Evolutionary conservation across 2,888 invertebrate genomes (phyloP), one percentile per base, ranked within the genome.

Genomic region (Allygus modestus): DNA sequence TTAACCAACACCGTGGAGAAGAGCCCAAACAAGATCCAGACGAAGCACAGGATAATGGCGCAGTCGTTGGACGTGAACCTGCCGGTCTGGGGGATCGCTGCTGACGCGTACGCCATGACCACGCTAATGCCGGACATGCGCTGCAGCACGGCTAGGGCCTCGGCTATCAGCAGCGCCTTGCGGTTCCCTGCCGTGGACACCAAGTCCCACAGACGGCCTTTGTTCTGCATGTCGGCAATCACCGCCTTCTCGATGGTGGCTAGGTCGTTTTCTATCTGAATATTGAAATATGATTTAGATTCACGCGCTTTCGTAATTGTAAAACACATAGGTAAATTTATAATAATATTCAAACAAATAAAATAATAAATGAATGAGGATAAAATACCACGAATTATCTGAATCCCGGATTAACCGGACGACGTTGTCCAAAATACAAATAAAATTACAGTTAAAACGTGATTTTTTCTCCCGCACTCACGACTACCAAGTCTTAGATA

Each of bases 121-220:
- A 94, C 93, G 84, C 93, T 93, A 85, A 93, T 93, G 0, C 94
- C 94, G 87, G 93, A 93, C 84, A 94, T 91, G 88, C 95, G 95
- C 88, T 93, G 93, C 87, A 91, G 90, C 7, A 91, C 89, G 89
- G 92, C 91, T 12, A 95, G 90, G 41, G 93, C 92, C 17, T 94
- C 88, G 84, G 93, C 92, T 81, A 95, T 93, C 87, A 93, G 91
- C 87, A 95, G 90, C 0, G 95, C 95, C 90, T 93, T 93, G 86
- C 93, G 91, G 88, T 93, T 93, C 0, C 92, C 92, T 41, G 91
- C 91, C 87, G 92, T 92, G 28, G 91, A 90, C 83, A 94, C 88
- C 46, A 94, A 89, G 88, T 93, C 93, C 83, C 89, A 88, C 90
- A 93, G 90, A 65, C 92, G 90, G 84, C 92, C 91, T 89, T 90